Percentiles rank a stretch among this genome's conserved stretches.
Conservation (phyloP, 1,140 invertebrate species). For the Pteromalus puparum region DNA sequence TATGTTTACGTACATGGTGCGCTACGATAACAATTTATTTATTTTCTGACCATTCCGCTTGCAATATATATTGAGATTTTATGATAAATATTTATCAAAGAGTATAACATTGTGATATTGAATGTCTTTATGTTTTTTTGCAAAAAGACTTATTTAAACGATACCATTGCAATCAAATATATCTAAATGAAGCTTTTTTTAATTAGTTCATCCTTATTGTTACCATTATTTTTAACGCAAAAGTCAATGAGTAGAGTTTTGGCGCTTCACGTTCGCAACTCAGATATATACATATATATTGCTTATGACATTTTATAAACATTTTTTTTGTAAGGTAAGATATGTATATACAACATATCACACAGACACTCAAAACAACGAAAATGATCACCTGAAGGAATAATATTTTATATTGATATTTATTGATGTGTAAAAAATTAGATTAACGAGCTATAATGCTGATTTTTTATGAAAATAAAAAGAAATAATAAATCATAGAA, state of each 20-base stretch:
- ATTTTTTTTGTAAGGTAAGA: conserved; percentile 32
- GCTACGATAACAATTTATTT: conserved; percentile 32
- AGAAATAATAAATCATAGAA: conserved; percentile 12
- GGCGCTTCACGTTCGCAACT: conserved; percentile 36
- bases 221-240: conserved; percentile 28
- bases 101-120: conserved; percentile 40
- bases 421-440: conserved; percentile 38
- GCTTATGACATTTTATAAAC: conserved; percentile 3
- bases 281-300: conserved; percentile 6
- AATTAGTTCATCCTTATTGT: conserved; percentile 22
- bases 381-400: conserved; percentile 15
- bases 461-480: conserved; percentile 39
- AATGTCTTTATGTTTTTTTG: conserved; percentile 31
- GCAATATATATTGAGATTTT: conserved; percentile 27
- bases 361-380: conserved; percentile 25
- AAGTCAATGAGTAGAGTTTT: conserved; percentile 32
- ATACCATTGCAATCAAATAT: conserved; percentile 7
- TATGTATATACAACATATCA: conserved; percentile 28
- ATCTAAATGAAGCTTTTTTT: conserved; percentile 49
- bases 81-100: conserved; percentile 30
- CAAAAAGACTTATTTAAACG: conserved; percentile 21
- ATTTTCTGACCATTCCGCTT: conserved; percentile 41
- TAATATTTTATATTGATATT: conserved; percentile 33
- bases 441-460: neutral
- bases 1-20: conserved; percentile 15